Conservation (phyloP, 2,888 invertebrate genomes). For the Callyntrura guangdongensis region DNA sequence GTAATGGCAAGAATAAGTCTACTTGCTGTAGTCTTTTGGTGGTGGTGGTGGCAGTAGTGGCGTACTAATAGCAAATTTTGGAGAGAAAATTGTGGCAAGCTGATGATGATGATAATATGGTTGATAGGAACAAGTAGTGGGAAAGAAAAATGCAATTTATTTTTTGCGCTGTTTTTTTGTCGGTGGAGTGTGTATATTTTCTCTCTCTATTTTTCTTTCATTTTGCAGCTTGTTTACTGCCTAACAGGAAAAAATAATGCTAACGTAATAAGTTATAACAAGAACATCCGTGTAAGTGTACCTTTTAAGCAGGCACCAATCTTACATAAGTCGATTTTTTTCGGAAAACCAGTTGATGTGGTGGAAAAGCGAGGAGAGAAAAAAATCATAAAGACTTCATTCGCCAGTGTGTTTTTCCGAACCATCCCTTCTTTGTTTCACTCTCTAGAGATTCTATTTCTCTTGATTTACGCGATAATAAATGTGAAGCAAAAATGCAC, state of each 20-base stretch:
- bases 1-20: neutral
- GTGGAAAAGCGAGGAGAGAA: slow-evolving; percentile 6
- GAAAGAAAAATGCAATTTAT: slow-evolving; percentile 44
- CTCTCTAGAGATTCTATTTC: neutral
- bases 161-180: neutral
- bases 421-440: neutral
- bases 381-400: no score
- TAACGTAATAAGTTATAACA: no score
- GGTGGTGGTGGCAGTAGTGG: neutral
- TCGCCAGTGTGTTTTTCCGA: no score
- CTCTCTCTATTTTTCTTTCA: slow-evolving; percentile 47
- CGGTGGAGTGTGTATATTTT: neutral
- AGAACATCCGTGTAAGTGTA: no score
- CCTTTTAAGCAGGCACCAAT: neutral
- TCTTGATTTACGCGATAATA: slow-evolving; percentile 33
- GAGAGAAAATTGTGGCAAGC: neutral
- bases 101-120: slow-evolving; percentile 17
- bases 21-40: no score
- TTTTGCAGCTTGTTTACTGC: slow-evolving; percentile 10
- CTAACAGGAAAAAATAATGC: no score
- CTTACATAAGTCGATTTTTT: slow-evolving; percentile 1
- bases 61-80: slow-evolving; percentile 1
- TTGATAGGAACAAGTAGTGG: slow-evolving; percentile 5
- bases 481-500: neutral
- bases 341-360: neutral